phyloP scores from a whole-genome alignment of 2,113 vertebrate species.

The Petaurus breviceps region DNA sequence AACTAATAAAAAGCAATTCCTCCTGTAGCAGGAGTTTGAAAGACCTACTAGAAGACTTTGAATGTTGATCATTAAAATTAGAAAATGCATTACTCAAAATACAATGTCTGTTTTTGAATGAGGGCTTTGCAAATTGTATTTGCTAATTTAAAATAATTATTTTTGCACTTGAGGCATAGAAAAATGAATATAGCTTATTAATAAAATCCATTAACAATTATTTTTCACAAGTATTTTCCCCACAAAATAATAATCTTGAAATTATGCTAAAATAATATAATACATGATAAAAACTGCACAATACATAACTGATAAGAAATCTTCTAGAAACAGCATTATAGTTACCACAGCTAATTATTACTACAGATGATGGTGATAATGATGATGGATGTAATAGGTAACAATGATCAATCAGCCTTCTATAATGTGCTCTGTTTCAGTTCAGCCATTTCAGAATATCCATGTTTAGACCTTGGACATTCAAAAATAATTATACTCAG shows the following conservation, averaged over 20 bases:
- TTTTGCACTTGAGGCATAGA: neutral
- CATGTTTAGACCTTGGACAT: neutral
- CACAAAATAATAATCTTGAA: neutral
- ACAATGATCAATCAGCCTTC: neutral
- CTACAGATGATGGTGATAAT: neutral
- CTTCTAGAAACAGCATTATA: neutral
- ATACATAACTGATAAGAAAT: neutral
- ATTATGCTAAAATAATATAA: conserved; percentile 26
- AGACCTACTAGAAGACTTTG: neutral
- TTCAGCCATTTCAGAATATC: neutral
- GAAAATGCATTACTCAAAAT: neutral
- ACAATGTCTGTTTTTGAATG: neutral
- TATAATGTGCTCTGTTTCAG: neutral
- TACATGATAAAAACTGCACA: conserved; percentile 4
- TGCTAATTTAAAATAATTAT: conserved; percentile 38
- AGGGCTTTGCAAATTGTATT: neutral
- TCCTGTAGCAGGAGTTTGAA: neutral
- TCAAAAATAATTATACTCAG: neutral
- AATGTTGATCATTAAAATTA: conserved; percentile 13
- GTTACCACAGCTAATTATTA: neutral
- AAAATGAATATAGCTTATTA: neutral
- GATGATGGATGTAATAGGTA: neutral
- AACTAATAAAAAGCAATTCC: neutral
- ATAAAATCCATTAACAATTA: conserved; percentile 25
- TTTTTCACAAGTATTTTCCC: conserved; percentile 14